Base-by-base conservation (phyloP, 2,888 invertebrate species). In the Drosophila borealis region DNA sequence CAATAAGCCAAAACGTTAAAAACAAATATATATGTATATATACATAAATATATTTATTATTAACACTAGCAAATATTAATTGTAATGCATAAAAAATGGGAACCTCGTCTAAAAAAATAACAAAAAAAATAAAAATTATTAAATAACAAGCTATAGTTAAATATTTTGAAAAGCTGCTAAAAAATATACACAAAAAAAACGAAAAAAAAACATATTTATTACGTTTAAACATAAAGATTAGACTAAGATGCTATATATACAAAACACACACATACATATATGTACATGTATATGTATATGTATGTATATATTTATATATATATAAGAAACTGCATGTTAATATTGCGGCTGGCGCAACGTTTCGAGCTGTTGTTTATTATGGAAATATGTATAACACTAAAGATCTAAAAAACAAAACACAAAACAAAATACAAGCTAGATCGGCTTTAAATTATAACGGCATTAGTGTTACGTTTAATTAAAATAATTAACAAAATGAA, bases 1-100 rank as follows among this genome's bases (percentile, higher is more conserved):
- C 63, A 70, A 74, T 84, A 78, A 68, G 78, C 70, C 74, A 74
- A 74, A 74, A 74, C 59, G 76, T 75, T 75, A 75, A 64, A 72
- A 54, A 44, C 57, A 42, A 51, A 64, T 49, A 68, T 39, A 54
- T 34, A 64, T 33, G 67, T 46, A 71, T 64, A 67, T 68, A 78
- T 70, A 71, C 45, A 75, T 67, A 73, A 70, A 80, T 49, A 80
- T 81, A 86, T 84, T 81, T 87, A 85, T 84, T 86, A 83, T 78
- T 79, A 86, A 81, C 61, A 84, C 82, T 87, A 85, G 83, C 79
- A 85, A 85, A 88, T 88, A 85, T 85, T 83, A 88, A 81, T 75
- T 85, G 68, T 81, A 82, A 87, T 69, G 61, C 74, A 70, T 66
- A 72, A 48, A 78, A 66, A 75, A 71, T 67, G 71, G 68, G 67